Evolutionary conservation across 1,140 invertebrate genomes (phyloP), one percentile per base, ranked within the genome.

Genomic region (Agraylea sexmaculata): DNA sequence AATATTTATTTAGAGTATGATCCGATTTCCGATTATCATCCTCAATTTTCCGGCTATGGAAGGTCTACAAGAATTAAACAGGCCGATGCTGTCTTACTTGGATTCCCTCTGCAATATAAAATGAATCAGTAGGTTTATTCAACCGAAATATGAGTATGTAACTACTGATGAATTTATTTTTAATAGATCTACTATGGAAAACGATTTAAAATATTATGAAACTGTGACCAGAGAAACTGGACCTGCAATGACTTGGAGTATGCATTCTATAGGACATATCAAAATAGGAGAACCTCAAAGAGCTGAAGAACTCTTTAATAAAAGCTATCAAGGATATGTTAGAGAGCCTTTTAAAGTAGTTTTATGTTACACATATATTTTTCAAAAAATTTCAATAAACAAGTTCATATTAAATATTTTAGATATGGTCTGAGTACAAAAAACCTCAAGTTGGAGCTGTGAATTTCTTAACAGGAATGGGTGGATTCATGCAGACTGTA

Each of bases 171-270:
- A 11, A 2, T 18, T n/a, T 21, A 0, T 42, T 22, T 25, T 6
- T 13, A 1, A 34, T 17, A 67, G 63, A 19, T 64, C 62, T 3
- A 67, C 69, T 0, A 58, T 63, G 42, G 46, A 56, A 0, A 73
- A 73, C 48, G 70, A 74, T 42, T 47, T 74, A 15, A 46, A 55
- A 0, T 65, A 68, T 45, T 74, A 74, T 54, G 66, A 64, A 30
- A 54, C 59, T 3, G 64, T 66, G 2, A 73, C 70, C 0, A 56
- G 71, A 0, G 47, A 50, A 25, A 60, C 46, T 3, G 71, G 71
- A 0, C 70, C 71, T 3, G 70, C 71, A 0, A 73, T 73, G 70
- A 71, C 70, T 0, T 73, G 69, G 69, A 65, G 68, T 29, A 72
- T 71, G 70, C 69, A 73, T 45, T 53, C 68, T 0, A 59, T 70